Percentiles rank a stretch among this genome's conserved stretches.
Conservation (phyloP, 1,140 invertebrate species). For the Leptestheria dahalacensis region DNA sequence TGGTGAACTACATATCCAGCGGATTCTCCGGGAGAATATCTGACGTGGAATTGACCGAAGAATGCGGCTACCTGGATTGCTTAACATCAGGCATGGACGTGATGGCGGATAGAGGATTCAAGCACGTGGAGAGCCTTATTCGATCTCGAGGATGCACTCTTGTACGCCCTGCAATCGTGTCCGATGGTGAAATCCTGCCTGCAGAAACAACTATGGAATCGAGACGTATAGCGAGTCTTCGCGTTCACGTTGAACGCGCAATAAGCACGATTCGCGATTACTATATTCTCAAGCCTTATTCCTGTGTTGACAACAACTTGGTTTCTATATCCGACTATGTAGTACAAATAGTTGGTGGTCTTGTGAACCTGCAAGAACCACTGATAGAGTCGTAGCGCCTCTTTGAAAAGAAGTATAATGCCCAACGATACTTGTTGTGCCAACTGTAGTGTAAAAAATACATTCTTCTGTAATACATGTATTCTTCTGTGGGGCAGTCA, state of each 20-base stretch:
- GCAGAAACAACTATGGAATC: constrained; percentile 26
- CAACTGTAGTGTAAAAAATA: neutral
- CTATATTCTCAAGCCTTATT: constrained; percentile 26
- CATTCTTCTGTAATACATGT: constrained; percentile 18
- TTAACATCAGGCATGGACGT: constrained; percentile 20
- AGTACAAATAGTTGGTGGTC: constrained; percentile 22
- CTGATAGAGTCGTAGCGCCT: constrained; percentile 22
- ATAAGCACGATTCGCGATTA: constrained; percentile 28
- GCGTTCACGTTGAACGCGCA: constrained; percentile 29
- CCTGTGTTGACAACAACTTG: constrained; percentile 19
- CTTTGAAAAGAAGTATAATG: constrained; percentile 9
- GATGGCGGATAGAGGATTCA: constrained; percentile 29
- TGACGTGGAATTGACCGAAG: constrained; percentile 26
- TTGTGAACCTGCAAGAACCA: constrained; percentile 25
- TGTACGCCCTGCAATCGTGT: constrained; percentile 28
- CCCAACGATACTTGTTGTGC: constrained; percentile 20
- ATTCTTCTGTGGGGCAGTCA: no score
- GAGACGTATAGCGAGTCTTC: constrained; percentile 28
- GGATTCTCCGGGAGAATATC: constrained; percentile 27
- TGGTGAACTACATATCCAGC: constrained; percentile 29
- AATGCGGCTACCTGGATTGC: constrained; percentile 23
- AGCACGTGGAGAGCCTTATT: constrained; percentile 22
- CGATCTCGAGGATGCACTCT: constrained; percentile 23
- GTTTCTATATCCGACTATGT: constrained; percentile 20
- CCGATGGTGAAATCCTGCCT: constrained; percentile 17